Conservation (phyloP, 2,888 invertebrate genomes). For the Cataglyphis albicans region DNA sequence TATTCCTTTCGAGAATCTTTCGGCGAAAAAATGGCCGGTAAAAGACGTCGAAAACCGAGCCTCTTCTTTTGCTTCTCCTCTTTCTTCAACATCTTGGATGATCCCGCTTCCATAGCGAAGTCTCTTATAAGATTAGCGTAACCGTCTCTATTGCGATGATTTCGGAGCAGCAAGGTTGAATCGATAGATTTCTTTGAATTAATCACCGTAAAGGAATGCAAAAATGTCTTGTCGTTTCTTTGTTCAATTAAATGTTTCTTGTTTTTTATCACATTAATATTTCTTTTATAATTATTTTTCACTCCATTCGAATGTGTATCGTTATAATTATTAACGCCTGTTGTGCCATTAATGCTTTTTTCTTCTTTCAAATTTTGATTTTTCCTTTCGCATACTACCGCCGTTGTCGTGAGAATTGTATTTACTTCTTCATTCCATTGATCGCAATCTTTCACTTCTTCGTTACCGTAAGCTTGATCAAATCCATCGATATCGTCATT, state of each 20-base stretch:
- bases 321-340: neutral
- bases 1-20: constrained; percentile 83
- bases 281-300: neutral
- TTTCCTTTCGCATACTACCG: neutral
- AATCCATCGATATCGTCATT: constrained; percentile 24
- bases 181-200: constrained; percentile 17
- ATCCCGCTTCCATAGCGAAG: constrained; percentile 81
- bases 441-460: neutral
- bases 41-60: constrained; percentile 79
- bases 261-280: neutral
- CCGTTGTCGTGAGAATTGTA: neutral
- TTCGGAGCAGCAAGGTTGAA: constrained; percentile 14
- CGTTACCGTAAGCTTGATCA: constrained; percentile 5
- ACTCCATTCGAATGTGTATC: neutral
- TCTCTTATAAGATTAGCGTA: constrained; percentile 82
- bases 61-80: constrained; percentile 84
- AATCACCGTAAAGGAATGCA: neutral
- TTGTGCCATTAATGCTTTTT: neutral
- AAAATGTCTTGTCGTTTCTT: neutral
- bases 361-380: neutral
- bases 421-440: constrained; percentile 21
- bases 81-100: constrained; percentile 83
- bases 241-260: constrained; percentile 6
- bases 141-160: constrained; percentile 73
- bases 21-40: constrained; percentile 83